Percentiles rank a stretch among this genome's conserved stretches.
Conservation (phyloP, 2,797 vertebrate genomes). For the Sciaenops ocellatus region DNA sequence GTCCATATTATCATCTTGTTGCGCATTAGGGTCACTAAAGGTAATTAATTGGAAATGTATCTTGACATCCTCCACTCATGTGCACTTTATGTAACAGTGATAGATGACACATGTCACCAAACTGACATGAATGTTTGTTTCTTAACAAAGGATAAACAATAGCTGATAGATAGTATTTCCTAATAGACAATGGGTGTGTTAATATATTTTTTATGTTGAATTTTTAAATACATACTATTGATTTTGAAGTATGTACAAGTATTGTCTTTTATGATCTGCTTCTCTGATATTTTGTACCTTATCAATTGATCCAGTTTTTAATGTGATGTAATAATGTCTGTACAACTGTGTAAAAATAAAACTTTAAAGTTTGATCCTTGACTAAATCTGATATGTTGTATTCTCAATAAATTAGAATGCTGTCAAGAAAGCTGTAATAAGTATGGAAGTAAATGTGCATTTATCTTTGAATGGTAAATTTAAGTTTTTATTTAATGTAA, state of each 20-base stretch:
- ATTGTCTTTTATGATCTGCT: not conserved
- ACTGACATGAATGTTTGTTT: too few relatives aligned
- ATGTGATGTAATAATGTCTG: not conserved
- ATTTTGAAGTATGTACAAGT: not conserved
- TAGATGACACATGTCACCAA: not conserved
- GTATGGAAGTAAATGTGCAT: not conserved
- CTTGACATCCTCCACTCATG: not conserved
- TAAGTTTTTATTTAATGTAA: not conserved
- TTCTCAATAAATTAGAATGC: not conserved
- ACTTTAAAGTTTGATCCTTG: not conserved
- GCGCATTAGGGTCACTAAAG: not conserved
- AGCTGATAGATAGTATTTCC: not conserved
- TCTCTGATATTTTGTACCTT: not conserved
- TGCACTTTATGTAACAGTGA: not conserved
- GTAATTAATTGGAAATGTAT: not conserved
- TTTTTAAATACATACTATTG: not conserved
- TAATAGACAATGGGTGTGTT: not conserved
- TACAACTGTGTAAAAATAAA: not conserved
- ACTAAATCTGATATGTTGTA: not conserved
- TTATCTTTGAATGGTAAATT: constrained; percentile 1
- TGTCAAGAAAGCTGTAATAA: not conserved
- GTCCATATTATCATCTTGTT: not conserved
- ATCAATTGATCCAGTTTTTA: too few relatives aligned
- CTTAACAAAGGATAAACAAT: not conserved
- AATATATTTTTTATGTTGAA: not conserved